phyloP scores from a whole-genome alignment of 2,113 vertebrate genomes.

The Scomber japonicus region DNA sequence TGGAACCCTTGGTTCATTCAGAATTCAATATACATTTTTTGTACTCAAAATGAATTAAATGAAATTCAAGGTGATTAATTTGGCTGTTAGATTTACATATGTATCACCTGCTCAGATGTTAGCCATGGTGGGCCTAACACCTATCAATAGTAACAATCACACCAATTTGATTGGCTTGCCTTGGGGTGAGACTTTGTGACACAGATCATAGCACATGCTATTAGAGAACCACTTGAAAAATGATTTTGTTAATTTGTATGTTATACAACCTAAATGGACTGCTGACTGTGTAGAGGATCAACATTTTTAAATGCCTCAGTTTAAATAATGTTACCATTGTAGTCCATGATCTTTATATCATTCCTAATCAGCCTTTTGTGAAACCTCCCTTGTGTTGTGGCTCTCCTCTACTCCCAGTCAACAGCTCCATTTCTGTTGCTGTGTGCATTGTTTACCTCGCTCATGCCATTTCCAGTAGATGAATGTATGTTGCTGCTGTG shows the following conservation, averaged over 20 bases:
- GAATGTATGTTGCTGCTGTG: constrained; percentile 67
- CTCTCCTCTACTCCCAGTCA: constrained; percentile 30
- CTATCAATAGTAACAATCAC: constrained; percentile 12
- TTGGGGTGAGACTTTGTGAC: constrained; percentile 39
- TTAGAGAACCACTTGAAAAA: constrained; percentile 42
- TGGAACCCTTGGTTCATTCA: not conserved
- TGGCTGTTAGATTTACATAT: constrained; percentile 19
- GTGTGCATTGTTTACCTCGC: constrained; percentile 50
- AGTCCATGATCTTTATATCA: not conserved
- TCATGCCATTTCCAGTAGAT: constrained; percentile 62
- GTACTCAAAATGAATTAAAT: constrained; percentile 6
- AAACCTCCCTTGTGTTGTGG: not conserved
- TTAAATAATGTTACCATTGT: not conserved
- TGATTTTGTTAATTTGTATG: constrained; percentile 40
- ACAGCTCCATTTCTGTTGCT: constrained; percentile 60
- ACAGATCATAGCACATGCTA: constrained; percentile 31
- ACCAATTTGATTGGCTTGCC: constrained; percentile 32
- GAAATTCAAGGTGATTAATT: constrained; percentile 17
- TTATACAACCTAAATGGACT: constrained; percentile 62
- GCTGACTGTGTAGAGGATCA: constrained; percentile 36
- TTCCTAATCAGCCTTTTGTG: not conserved
- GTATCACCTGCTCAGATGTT: constrained; percentile 35
- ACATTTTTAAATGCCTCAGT: not conserved
- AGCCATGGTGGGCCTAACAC: constrained; percentile 24
- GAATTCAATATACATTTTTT: constrained; percentile 16